Evolutionary conservation across 2,888 invertebrate genomes (phyloP), one percentile per base, ranked within the genome.

Genomic region (Tipula confusa): DNA sequence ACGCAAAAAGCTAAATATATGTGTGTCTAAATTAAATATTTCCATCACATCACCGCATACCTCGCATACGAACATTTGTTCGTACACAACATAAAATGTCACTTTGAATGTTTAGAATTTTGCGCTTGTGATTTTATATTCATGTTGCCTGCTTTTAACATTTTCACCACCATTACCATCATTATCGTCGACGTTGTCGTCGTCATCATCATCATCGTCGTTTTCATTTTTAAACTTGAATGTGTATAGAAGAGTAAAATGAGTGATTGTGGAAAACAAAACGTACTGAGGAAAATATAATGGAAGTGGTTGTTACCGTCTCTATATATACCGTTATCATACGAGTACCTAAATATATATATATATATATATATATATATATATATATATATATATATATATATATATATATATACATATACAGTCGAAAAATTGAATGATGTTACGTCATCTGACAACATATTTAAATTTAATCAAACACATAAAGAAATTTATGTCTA

Each of bases 71-170:
- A n/a, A 15, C 43, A 43, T 43, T 15, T n/a, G n/a, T n/a, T n/a
- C 15, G 13, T 11, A n/a, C 15, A 24, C 24, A 64, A 64, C 64
- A 64, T 64, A 64, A 64, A 64, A 64, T 64, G 64, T 64, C 64
- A 64, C 64, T 64, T 64, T 64, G 64, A n/a, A 64, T 64, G 64
- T 64, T 64, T 64, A 24, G 64, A 64, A 64, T 64, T 64, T 24
- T 64, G 7, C 24, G 64, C 24, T 9, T 24, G 24, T 64, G 64
- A 64, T 64, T 64, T 64, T 31, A 5, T 31, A 5, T 64, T 64
- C 24, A n/a, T n/a, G n/a, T n/a, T n/a, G 64, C 64, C 24, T 64
- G 64, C 24, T 64, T 64, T 24, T 24, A 64, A 64, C 64, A 64
- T 64, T 64, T 64, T 11, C 64, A 64, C 24, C 64, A 64, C 24